A percentile compares a stretch with the other conserved stretches of the same genome.
Evolutionary conservation across 2,797 vertebrate species (phyloP).

Genomic region (Argya squamiceps): DNA sequence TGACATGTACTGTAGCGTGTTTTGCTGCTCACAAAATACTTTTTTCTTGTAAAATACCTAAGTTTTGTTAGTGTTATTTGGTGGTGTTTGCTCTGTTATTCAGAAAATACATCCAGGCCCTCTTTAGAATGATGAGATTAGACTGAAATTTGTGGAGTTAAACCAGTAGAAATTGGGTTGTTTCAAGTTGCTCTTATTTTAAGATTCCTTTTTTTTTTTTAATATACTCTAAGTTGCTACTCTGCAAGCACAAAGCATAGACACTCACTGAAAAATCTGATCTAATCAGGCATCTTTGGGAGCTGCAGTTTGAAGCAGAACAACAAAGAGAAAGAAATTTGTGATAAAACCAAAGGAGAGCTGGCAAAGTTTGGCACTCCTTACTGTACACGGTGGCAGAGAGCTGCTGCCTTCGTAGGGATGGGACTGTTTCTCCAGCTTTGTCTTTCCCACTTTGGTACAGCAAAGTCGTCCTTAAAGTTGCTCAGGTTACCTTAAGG

Average conservation of each 20-base stretch:
- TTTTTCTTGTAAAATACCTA: neutral
- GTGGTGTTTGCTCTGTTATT: neutral
- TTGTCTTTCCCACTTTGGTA: neutral
- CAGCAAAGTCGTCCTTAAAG: neutral
- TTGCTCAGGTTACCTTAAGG: neutral
- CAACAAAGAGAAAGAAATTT: neutral
- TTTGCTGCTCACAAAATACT: neutral
- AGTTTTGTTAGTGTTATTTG: neutral
- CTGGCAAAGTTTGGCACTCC: neutral
- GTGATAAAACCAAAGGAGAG: neutral
- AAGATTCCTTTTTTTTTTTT: neutral
- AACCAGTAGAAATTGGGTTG: neutral
- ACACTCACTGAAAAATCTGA: neutral
- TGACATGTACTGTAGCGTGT: neutral
- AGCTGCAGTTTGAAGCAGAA: neutral
- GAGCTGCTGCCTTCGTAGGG: neutral
- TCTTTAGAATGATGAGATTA: neutral
- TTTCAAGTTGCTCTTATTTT: neutral
- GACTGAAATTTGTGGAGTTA: neutral
- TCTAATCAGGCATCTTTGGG: neutral
- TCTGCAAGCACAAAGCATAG: neutral
- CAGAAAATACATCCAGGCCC: neutral
- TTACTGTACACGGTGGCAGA: fast-evolving
- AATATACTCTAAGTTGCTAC: neutral
- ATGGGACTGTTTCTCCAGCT: neutral